phyloP scores from a whole-genome alignment of 2,113 vertebrate genomes.

The Hydropotes inermis region DNA sequence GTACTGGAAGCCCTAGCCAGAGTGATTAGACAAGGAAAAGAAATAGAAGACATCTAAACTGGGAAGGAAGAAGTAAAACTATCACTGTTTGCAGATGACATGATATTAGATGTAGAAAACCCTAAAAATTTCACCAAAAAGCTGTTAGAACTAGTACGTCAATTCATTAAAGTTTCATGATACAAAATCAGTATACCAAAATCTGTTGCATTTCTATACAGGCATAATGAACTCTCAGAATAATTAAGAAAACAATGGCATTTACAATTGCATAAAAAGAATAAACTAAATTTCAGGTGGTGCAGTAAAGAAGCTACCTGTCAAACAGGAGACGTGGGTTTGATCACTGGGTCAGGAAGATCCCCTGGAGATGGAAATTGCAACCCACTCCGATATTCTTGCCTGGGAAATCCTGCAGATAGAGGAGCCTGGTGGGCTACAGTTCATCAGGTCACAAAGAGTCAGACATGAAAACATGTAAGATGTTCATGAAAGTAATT shows the following conservation, averaged over 20 bases:
- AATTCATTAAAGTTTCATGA: background rate
- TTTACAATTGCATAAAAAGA: background rate
- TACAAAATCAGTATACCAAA: background rate
- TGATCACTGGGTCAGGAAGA: background rate
- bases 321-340: background rate
- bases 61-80: background rate
- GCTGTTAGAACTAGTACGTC: background rate
- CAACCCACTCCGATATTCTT: background rate
- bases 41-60: background rate
- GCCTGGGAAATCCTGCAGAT: background rate
- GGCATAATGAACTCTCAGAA: background rate
- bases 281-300: background rate
- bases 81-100: background rate
- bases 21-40: background rate
- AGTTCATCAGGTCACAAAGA: background rate
- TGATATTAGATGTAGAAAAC: background rate
- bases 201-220: background rate
- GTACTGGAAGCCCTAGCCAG: background rate
- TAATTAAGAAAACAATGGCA: background rate
- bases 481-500: background rate
- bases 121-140: background rate
- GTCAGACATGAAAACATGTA: background rate
- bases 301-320: background rate
- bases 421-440: background rate
- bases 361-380: background rate